Evolutionary conservation across 1,140 invertebrate species (phyloP).

Genomic region (Cotesia typhae): DNA sequence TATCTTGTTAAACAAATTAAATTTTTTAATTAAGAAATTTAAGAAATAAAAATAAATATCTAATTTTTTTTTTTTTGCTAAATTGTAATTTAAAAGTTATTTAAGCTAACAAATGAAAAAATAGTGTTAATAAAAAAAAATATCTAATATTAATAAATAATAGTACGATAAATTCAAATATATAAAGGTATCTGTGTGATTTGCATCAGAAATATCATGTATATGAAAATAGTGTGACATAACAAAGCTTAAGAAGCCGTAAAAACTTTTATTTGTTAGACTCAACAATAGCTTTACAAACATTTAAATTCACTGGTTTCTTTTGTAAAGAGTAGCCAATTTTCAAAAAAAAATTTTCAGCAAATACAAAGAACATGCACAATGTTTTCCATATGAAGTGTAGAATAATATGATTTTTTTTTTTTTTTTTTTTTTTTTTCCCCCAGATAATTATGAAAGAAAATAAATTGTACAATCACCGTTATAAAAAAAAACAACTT

Average conservation of each 20-base stretch:
- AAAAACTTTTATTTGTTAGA: neutral
- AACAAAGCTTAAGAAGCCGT: conserved; percentile 3
- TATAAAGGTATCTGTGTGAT: neutral
- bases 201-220: neutral
- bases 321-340: neutral
- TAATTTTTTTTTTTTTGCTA: too few species aligned
- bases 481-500: neutral
- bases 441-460: neutral
- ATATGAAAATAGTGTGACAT: neutral
- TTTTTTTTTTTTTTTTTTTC: neutral
- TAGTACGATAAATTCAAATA: neutral
- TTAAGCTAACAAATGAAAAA: too few species aligned
- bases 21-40: too few species aligned
- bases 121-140: too few species aligned
- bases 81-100: too few species aligned
- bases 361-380: too few species aligned
- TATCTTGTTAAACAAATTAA: too few species aligned
- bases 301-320: conserved; percentile 5
- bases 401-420: neutral
- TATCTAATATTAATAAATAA: too few species aligned
- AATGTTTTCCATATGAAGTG: neutral
- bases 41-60: too few species aligned
- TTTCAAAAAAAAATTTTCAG: neutral
- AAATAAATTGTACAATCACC: neutral
- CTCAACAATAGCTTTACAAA: conserved; percentile 3